Base-by-base conservation (phyloP, 2,888 invertebrate species). In the Parnassius glacialis region DNA sequence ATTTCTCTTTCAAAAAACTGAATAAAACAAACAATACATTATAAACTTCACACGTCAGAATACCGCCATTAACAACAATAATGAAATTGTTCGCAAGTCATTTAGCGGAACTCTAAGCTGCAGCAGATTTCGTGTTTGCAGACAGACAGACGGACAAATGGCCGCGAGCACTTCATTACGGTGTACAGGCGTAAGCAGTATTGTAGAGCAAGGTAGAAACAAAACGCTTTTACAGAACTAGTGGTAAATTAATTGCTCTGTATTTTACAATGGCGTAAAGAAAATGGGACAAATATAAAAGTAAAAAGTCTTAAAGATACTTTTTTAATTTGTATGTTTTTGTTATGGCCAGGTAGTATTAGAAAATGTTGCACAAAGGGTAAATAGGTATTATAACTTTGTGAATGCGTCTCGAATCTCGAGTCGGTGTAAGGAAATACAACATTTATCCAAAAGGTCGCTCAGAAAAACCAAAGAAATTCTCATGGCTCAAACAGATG, bases 131-230 rank as follows among this genome's bases (percentile, higher is more conserved):
- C 52, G 45, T 65, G 13, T 52, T 53, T 53, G 55, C 59, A 48
- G 70, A 72, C 74, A 71, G 80, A 73, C 77, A 67, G 64, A 68
- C 61, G 44, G 55, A 83, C 80, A 80, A 82, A 84, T 83, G 75
- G 75, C 74, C 67, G 65, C 67, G 64, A 80, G 71, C 74, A 71
- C 81, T 85, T 80, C 84, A 84, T 85, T 85, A 85, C 65, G 71
- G 57, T 9, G 85, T 69, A 83, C 79, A 73, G 65, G n/a, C n/a
- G 55, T 43, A 59, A 53, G 74, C 9, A 1, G 62, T 53, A 47
- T 48, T 48, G 16, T 13, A 47, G 16, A n/a, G 5, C 45, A 3
- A 11, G 12, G 43, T 1, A 69, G 67, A 11, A 59, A 57, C 57
- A 50, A 43, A 12, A 11, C 25, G 44, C 20, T 10, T 16, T 13